Conservation (phyloP, 2,888 invertebrate genomes). For the Euzetes globulus region DNA sequence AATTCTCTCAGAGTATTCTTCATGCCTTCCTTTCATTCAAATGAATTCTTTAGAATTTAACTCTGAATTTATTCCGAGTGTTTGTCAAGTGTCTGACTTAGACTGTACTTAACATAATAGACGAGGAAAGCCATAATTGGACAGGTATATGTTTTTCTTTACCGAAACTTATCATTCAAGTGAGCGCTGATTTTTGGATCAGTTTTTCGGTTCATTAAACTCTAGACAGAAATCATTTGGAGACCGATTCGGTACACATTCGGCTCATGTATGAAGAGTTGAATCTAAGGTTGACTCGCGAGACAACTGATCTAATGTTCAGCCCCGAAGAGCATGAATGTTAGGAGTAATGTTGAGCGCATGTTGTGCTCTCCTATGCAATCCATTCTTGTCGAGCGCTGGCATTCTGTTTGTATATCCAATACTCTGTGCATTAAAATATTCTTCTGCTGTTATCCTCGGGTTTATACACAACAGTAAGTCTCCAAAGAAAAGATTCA, state of each 20-base stretch:
- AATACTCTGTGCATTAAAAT: neutral
- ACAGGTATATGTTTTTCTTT: too few species aligned
- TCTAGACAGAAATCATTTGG: too few species aligned
- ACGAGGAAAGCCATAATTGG: too few species aligned
- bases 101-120: too few species aligned
- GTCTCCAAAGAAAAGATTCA: neutral
- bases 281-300: neutral
- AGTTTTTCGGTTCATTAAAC: too few species aligned
- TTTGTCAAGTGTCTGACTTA: too few species aligned
- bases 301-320: neutral
- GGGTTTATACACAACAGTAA: constrained; percentile 12
- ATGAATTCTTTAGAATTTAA: too few species aligned
- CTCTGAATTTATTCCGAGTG: too few species aligned
- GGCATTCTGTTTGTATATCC: neutral
- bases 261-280: neutral
- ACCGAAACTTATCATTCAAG: too few species aligned
- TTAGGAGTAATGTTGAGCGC: constrained; percentile 8
- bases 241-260: neutral
- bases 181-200: too few species aligned
- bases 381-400: neutral
- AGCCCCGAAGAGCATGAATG: constrained; percentile 21
- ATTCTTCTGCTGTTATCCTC: neutral
- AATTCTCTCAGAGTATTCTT: too few species aligned
- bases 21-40: too few species aligned
- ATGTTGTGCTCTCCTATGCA: neutral